Conservation (phyloP, 2,113 vertebrate genomes). For the Neolamprologus devosi region DNA sequence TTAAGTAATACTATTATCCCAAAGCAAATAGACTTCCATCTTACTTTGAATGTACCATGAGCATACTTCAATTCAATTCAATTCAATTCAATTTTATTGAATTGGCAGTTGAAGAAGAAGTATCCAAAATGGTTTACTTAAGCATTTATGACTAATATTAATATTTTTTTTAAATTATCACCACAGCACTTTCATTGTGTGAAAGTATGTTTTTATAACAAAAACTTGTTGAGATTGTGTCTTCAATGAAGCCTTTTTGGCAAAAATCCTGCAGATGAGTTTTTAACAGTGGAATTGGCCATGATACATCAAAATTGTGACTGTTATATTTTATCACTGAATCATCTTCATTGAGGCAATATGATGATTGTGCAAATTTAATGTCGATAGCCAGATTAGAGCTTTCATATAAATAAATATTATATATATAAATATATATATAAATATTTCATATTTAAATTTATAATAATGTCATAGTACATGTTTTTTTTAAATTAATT, state of each 20-base stretch:
- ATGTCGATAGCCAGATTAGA: background rate
- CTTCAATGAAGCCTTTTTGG: background rate
- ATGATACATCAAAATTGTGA: background rate
- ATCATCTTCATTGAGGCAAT: background rate
- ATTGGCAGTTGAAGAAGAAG: background rate
- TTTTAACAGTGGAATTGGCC: background rate
- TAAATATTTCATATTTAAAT: background rate
- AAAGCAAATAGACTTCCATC: background rate
- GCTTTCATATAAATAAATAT: background rate
- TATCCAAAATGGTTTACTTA: background rate
- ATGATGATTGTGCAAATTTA: background rate
- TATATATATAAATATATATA: no score
- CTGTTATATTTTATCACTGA: background rate
- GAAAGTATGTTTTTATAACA: background rate
- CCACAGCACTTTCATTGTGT: no score
- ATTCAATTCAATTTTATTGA: no score
- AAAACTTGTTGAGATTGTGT: background rate
- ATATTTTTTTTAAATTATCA: background rate
- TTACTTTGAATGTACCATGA: background rate
- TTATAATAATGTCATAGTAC: background rate
- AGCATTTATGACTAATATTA: background rate
- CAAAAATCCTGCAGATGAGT: background rate
- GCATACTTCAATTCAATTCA: background rate
- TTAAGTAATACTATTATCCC: background rate
- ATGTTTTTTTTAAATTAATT: accelerated